Evolutionary conservation across 37 sponge, comb jelly and placozoan genomes (phyloP), one percentile per base, ranked within the genome.

Genomic region (Theonella swinhoei): DNA sequence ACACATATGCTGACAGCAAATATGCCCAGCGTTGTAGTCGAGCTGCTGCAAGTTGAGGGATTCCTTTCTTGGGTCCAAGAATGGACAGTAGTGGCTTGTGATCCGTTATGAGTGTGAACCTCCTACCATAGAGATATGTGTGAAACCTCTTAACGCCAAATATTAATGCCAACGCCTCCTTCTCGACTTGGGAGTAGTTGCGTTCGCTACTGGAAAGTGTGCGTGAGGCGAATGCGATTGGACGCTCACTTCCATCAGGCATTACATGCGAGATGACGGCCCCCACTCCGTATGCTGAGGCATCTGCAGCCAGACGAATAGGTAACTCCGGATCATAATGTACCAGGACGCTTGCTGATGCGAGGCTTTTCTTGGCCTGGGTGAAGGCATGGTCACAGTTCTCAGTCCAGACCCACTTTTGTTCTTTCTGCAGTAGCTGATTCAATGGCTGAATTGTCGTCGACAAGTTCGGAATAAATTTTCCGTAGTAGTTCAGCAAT

Each of bases 41-140:
- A 0, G 84, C 75, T 22, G 74, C 54, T 4, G 84, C 73, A n/a
- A n/a, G n/a, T n/a, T n/a, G n/a, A n/a, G n/a, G n/a, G 23, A 75
- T 40, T 36, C 47, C 40, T 31, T 31, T 64, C 59, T 66, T 42
- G 1, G 30, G 68, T 2, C 84, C 68, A 14, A 83, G 30, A 26
- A 83, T 30, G 17, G 38, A 65, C 4, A 33, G 26, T 17, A 83
- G 68, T 9, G 84, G 84, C 62, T 83, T 75, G 70, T 65, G 80
- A 65, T 78, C 80, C 2, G 76, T 75, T 19, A 66, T 20, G 24
- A 78, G 80, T 5, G 80, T 78, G 34, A 78, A 78, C 37, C 24
- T 30, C 19, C 80, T 2, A 2, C 80, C 80, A 32, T 65, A 78
- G 25, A 78, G 20, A 26, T 70, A 78, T 7, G 23, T 72, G 8